phyloP scores from a whole-genome alignment of 2,797 vertebrate genomes.

The Manis crassicaudata region DNA sequence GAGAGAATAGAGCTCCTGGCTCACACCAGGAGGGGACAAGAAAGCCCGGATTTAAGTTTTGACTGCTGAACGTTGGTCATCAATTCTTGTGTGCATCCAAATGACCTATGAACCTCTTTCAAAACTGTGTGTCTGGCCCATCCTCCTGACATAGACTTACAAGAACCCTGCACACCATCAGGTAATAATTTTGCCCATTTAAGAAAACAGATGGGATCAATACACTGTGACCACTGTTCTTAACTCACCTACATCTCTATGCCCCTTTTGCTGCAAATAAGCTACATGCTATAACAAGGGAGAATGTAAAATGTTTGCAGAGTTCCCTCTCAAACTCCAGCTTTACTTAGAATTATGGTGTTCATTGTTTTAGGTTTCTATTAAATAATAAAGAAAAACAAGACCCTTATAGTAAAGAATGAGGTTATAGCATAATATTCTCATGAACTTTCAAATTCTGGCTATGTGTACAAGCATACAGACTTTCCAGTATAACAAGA shows the following conservation, averaged over 20 bases:
- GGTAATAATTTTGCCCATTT: constrained; percentile 41
- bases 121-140: background rate
- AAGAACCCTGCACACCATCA: background rate
- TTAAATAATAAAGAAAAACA: background rate
- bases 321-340: constrained; percentile 1
- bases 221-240: constrained; percentile 36
- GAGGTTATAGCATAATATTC: background rate
- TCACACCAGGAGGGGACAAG: too few species aligned
- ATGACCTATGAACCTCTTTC: background rate
- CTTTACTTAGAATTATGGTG: constrained; percentile 28
- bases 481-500: background rate
- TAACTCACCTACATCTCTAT: background rate
- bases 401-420: background rate
- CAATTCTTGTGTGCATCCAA: background rate
- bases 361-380: background rate
- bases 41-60: background rate
- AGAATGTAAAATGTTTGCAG: background rate
- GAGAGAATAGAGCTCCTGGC: too few species aligned
- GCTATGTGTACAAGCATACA: background rate
- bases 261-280: background rate
- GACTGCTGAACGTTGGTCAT: background rate
- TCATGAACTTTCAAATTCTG: background rate
- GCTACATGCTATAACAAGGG: background rate
- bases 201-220: constrained; percentile 52
- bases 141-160: background rate